These are phyloP conservation scores for Sanderia malayensis DNA, from an alignment of 30 jellyfish, hydroid and myxozoan species.

Conservation along the genomic window DNA sequence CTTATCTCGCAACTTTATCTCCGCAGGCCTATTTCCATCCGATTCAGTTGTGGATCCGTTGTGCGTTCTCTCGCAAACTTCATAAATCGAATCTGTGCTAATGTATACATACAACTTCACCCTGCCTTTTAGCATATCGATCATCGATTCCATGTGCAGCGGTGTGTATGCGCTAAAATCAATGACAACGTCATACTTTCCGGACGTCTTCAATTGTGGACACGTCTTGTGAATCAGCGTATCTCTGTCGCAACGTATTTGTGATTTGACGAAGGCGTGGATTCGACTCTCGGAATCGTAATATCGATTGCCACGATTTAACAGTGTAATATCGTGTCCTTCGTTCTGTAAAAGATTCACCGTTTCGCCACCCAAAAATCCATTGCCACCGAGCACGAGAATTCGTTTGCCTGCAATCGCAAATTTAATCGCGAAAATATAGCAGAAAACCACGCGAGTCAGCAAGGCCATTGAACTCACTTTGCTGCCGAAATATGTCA, in stretches of 20 bases:
- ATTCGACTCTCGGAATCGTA: constrained; percentile 58
- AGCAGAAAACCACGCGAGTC: background rate
- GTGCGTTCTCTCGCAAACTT: constrained; percentile 71
- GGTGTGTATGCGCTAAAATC: constrained; percentile 86
- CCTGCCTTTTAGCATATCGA: constrained; percentile 69
- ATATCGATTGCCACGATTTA: constrained; percentile 85
- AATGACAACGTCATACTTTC: constrained; percentile 76
- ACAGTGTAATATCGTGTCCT: constrained; percentile 43
- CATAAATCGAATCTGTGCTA: constrained; percentile 94
- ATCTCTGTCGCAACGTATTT: constrained; percentile 79
- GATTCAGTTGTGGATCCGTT: constrained; percentile 56
- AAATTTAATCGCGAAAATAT: background rate
- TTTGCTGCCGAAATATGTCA: too few species aligned
- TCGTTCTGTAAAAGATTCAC: constrained; percentile 29
- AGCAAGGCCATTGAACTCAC: too few species aligned
- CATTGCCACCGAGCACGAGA: constrained; percentile 92
- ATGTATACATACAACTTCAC: constrained; percentile 62
- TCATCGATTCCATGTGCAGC: constrained; percentile 75
- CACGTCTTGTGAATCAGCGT: constrained; percentile 69
- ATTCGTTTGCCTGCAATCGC: constrained; percentile 31
- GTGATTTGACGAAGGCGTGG: constrained; percentile 32
- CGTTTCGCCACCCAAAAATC: constrained; percentile 89
- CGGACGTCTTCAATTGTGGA: constrained; percentile 51
- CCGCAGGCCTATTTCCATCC: constrained; percentile 53
- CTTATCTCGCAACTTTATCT: constrained; percentile 32